These are phyloP conservation scores for Halcyon smyrnensis DNA, from an alignment of 2,797 vertebrate genomes.

Conservation along the genomic window DNA sequence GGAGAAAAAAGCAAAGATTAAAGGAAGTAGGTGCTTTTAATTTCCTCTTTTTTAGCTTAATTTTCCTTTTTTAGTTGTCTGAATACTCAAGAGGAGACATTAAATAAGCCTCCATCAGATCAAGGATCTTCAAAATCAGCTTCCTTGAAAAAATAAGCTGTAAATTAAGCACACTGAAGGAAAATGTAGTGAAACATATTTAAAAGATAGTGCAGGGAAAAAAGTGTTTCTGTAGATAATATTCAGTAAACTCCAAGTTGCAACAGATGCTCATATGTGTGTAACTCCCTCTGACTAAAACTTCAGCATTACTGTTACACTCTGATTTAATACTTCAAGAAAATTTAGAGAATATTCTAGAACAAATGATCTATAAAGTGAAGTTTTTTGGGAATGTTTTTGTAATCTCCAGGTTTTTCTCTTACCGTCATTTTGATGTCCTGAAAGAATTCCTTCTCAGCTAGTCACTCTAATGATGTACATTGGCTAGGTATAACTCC, in stretches of 20 bases:
- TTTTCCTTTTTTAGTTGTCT: neutral
- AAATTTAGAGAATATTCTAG: neutral
- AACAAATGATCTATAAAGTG: neutral
- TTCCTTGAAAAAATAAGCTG: slow-evolving; percentile 4
- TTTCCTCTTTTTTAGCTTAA: neutral
- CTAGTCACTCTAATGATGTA: neutral
- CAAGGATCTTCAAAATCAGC: neutral
- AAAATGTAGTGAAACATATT: neutral
- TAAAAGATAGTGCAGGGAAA: neutral
- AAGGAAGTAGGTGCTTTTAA: neutral
- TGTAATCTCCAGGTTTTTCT: neutral
- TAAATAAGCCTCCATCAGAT: neutral
- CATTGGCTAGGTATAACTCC: neutral
- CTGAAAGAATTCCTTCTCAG: neutral
- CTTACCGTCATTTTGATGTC: neutral
- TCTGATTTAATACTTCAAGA: neutral
- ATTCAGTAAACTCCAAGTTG: neutral
- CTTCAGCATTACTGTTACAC: neutral
- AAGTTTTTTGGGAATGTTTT: neutral
- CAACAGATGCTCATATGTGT: neutral
- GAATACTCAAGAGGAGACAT: neutral
- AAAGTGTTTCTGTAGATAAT: neutral
- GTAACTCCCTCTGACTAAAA: neutral
- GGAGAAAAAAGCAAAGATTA: neutral
- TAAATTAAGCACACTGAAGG: neutral